A percentile compares a stretch with the other conserved stretches of the same genome.
Evolutionary conservation across 2,797 vertebrate species (phyloP).

Genomic region (Synaphobranchus kaupii): DNA sequence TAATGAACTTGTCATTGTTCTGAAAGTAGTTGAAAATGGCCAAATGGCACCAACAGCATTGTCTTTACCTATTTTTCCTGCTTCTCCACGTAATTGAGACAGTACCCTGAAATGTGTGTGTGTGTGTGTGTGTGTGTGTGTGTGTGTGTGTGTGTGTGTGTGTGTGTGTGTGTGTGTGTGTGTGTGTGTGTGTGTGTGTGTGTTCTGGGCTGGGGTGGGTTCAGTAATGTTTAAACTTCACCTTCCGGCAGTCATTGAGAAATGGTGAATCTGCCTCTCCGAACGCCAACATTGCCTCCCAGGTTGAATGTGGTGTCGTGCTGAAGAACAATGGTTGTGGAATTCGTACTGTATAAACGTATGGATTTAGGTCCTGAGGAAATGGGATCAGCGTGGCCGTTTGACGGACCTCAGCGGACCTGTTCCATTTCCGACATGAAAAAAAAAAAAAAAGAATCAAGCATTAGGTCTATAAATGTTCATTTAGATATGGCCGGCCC

Average conservation of each 20-base stretch:
- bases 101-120: not conserved
- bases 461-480: constrained; percentile 18
- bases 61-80: not conserved
- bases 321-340: not conserved
- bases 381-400: constrained; percentile 5
- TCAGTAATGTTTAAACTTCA: not conserved
- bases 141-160: not conserved
- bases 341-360: not conserved
- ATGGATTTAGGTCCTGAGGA: constrained; percentile 3
- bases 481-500: not conserved
- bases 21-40: not conserved
- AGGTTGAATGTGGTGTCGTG: not conserved
- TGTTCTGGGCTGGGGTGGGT: not conserved
- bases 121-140: not conserved
- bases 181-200: not conserved
- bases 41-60: not conserved
- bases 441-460: not conserved
- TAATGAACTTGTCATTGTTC: not conserved
- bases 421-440: constrained; percentile 8
- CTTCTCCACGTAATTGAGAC: not conserved
- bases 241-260: not conserved
- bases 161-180: not conserved
- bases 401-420: constrained; percentile 8
- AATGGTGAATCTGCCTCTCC: not conserved
- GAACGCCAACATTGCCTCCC: not conserved